phyloP scores from a whole-genome alignment of 1,140 invertebrate genomes.

The Drosophila saltans region DNA sequence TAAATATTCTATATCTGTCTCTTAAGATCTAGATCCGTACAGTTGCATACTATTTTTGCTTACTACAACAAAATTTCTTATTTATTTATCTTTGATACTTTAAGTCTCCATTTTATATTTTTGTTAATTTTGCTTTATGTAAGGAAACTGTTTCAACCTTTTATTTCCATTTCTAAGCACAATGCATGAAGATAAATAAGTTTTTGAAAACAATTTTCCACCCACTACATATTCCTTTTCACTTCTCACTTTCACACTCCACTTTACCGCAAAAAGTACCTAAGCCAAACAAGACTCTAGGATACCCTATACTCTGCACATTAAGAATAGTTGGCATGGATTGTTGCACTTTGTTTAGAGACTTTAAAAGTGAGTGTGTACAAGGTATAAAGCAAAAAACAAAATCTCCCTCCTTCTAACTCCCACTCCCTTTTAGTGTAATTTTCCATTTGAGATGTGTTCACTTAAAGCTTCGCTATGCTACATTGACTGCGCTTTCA shows the following conservation, averaged over 20 bases:
- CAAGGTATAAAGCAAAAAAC: not conserved
- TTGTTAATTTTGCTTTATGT: not conserved
- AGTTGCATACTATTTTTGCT: no score
- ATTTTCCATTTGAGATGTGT: constrained; percentile 41
- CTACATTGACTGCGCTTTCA: constrained; percentile 52
- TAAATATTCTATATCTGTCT: no score
- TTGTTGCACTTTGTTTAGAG: no score
- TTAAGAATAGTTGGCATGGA: no score
- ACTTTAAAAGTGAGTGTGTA: not conserved
- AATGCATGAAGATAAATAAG: not conserved
- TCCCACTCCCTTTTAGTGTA: constrained; percentile 20
- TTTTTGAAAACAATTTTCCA: not conserved
- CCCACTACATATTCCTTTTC: not conserved
- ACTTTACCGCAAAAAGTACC: not conserved
- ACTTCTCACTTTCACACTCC: not conserved
- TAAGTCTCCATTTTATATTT: no score
- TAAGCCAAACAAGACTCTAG: not conserved
- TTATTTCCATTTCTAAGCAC: not conserved
- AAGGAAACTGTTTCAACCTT: not conserved
- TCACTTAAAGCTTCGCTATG: constrained; percentile 34
- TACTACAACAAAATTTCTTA: no score
- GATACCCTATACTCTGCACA: no score
- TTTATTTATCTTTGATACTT: no score
- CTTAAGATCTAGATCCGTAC: no score
- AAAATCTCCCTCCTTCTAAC: not conserved